Base-by-base conservation (phyloP, 2,888 invertebrate genomes). In the Gymnoscelis rufifasciata region DNA sequence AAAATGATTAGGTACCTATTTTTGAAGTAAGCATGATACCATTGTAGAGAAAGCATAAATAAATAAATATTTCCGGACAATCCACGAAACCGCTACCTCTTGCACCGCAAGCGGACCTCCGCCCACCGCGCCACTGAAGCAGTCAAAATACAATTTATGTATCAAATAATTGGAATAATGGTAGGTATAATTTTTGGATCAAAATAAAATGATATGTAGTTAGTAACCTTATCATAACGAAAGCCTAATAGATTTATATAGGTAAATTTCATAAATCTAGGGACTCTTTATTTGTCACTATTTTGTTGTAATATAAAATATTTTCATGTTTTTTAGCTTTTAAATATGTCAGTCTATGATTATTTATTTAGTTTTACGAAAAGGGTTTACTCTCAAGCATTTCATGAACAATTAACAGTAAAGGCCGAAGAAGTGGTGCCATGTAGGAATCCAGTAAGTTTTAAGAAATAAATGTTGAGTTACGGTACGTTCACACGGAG, bases 271-370 rank as follows among this genome's bases (percentile, higher is more conserved):
- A 56, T 49, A 66, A 73, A 84, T 80, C 83, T 76, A 82, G 76
- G 60, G 57, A 59, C 57, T 59, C 51, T 54, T 33, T 50, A 60
- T 56, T 54, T 70, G 66, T 68, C 68, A 69, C 45, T 56, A 58
- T 71, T 71, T 66, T 64, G 58, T 53, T 45, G 54, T 56, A 57
- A 45, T 55, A 57, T 60, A 56, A 62, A 19, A 56, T 62, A 66
- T 66, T 68, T 75, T 64, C 63, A 74, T 75, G 68, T 64, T 71
- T 79, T 78, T 77, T 74, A 69, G 55, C 56, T 74, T 74, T 77
- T 71, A 39, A 50, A 27, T 75, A 87, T 87, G 87, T 62, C 69
- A 69, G 56, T 77, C 78, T 78, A 82, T 64, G 80, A 81, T 50
- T 64, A 72, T 71, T 62, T 83, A 66, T 74, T 71, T 58, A 64